Base-by-base conservation (phyloP, 2,888 invertebrate genomes). In the Tiphia femorata region DNA sequence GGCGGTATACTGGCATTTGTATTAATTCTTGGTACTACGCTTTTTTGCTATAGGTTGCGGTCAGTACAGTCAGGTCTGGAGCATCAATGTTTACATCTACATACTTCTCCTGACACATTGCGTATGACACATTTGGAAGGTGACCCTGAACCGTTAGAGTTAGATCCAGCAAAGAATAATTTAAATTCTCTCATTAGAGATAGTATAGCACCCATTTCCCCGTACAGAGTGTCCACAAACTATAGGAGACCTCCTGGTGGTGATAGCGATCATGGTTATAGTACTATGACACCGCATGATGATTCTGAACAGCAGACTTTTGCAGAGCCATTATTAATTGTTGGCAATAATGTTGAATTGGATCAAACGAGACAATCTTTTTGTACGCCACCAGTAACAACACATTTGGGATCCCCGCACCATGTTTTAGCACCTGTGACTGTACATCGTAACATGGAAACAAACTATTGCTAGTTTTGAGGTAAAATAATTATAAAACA, bases 241-340 rank as follows among this genome's bases (percentile, higher is more conserved):
- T 94, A 94, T 78, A 87, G 94, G 23, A 90, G 93, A 2, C 89
- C 91, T 40, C 88, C 91, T 0, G 90, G 92, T 0, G 91, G 91
- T 38, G 92, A 92, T 71, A 95, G 94, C n/a, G 97, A 97, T 85
- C 95, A 96, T 78, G 97, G 97, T 1, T 97, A 97, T 84, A 95
- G 95, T 2, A 95, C 95, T 0, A 95, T 95, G 95, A 95, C 95
- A 0, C 94, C 94, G 1, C 94, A 95, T 72, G 95, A 95, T 76
- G 95, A 95, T 78, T 93, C 93, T 1, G 94, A 95, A 78, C 92
- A 93, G 69, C 89, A 92, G 65, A 92, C 91, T 6, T 91, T 92
- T 69, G 92, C 91, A 12, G 83, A 81, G 50, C 81, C 81, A 1
- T 51, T 79, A 23, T 56, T 84, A 20, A 68, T 84, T 7, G 75